Evolutionary conservation across 2,797 vertebrate genomes (phyloP).

Genomic region (Monodelphis domestica): DNA sequence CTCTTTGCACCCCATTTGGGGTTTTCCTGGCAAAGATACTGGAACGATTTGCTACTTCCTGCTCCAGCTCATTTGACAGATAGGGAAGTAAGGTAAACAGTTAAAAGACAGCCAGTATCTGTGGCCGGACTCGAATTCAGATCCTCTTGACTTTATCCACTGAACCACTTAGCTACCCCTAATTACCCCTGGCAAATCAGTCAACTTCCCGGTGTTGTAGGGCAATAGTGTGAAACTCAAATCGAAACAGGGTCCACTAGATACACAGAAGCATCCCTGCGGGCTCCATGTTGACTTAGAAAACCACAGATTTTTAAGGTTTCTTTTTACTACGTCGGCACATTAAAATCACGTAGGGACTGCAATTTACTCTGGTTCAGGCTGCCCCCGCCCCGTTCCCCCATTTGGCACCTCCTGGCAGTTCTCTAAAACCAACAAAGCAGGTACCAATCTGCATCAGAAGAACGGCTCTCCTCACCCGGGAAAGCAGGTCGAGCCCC

Average conservation of each 20-base stretch:
- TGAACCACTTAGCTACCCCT: background rate
- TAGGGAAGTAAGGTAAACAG: background rate
- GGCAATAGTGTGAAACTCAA: background rate
- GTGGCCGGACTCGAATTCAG: background rate
- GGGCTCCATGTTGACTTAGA: background rate
- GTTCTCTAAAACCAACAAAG: background rate
- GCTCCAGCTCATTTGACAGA: background rate
- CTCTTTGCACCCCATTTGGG: background rate
- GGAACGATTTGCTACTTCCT: background rate
- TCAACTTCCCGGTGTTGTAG: background rate
- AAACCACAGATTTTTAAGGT: background rate
- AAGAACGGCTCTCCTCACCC: background rate
- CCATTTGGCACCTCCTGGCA: background rate
- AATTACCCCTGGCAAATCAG: background rate
- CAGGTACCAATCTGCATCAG: background rate
- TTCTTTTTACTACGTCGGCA: background rate
- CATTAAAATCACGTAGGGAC: background rate
- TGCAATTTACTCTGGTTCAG: background rate
- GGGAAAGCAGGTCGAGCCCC: background rate
- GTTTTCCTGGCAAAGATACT: too few relatives aligned
- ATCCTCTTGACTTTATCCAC: background rate
- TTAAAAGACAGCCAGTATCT: background rate
- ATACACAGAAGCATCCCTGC: background rate
- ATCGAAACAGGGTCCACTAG: background rate
- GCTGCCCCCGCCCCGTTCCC: too few relatives aligned